Percentiles rank a stretch among this genome's conserved stretches.
Conservation (phyloP, 2,797 vertebrate genomes). For the Darevskia mixta region DNA sequence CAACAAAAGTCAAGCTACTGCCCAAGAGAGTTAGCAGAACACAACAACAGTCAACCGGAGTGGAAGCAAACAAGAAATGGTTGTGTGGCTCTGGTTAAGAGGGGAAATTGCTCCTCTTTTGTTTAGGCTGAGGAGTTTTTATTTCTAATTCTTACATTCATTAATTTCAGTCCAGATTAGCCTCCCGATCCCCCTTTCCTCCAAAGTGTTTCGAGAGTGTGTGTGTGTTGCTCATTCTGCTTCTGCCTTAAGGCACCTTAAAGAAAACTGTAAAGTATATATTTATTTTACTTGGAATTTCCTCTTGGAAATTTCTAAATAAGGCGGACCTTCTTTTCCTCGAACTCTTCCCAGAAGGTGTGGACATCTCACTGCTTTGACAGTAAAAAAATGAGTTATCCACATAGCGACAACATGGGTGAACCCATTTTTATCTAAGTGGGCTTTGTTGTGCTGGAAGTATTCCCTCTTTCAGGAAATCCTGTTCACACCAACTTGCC, state of each 20-base stretch:
- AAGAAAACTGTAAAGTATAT: conserved; percentile 58
- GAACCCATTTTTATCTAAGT: neutral
- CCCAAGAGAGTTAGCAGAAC: conserved; percentile 80
- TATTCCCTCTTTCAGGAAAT: neutral
- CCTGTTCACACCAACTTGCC: neutral
- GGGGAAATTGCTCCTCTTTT: conserved; percentile 78
- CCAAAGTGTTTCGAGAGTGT: conserved; percentile 65
- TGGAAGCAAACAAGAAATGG: conserved; percentile 83
- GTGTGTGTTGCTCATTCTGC: conserved; percentile 61
- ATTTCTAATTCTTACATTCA: conserved; percentile 81
- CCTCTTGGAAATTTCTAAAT: neutral
- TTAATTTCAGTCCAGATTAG: conserved; percentile 75
- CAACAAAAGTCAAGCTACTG: conserved; percentile 81
- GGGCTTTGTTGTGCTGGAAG: neutral
- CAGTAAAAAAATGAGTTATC: neutral
- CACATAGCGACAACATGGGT: neutral
- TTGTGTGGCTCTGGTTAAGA: conserved; percentile 74
- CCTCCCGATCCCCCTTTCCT: conserved; percentile 56
- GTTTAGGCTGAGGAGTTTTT: conserved; percentile 82
- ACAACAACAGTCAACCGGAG: conserved; percentile 81
- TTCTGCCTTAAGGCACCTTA: conserved; percentile 66
- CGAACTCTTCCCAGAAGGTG: neutral
- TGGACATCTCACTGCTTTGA: neutral
- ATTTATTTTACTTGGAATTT: conserved; percentile 39
- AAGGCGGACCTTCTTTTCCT: neutral